Evolutionary conservation across 2,888 invertebrate genomes (phyloP), one percentile per base, ranked within the genome.

Genomic region (Bruchidius siliquastri): DNA sequence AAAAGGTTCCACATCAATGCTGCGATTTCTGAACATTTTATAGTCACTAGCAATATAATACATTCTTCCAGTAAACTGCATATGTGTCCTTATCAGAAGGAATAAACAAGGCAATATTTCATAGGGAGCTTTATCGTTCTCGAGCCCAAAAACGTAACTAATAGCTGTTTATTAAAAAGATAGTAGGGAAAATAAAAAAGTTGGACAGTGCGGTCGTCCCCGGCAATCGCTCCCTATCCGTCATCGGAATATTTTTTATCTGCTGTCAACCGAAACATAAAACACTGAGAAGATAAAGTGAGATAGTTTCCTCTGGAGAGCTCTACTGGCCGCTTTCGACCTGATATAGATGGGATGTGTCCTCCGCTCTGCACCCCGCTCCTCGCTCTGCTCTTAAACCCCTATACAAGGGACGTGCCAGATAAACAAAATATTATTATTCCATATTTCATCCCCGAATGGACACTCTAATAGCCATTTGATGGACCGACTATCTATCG

Each of bases 221-320:
- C 79, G 79, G 82, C 83, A 79, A 83, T 83, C 82, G 81, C 78
- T 78, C 81, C 81, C 84, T 83, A 86, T 86, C 84, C 84, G 85
- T 86, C 86, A 86, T 85, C 83, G 83, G 83, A 84, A 86, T 86
- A 86, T 86, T 86, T 86, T 49, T 86, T 86, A 86, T 86, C 86
- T 85, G 82, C 86, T 86, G 86, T 86, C 86, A 86, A 84, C 85
- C 81, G 82, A 83, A 83, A 84, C 85, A 86, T 86, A 86, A 86
- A 86, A 86, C 86, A 85, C 82, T 84, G 83, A 8, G 81, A 83
- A 86, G 86, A 86, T 86, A 86, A 86, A 86, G 85, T 84, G 83
- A 83, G 84, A 84, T 82, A 83, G 83, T 85, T 84, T 84, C 84
- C 85, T 84, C 85, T 82, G 83, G 85, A 84, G 85, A 85, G 84